These are phyloP conservation scores for Neoniphon sammara DNA, from an alignment of 2,797 vertebrate genomes.

Conservation along the genomic window DNA sequence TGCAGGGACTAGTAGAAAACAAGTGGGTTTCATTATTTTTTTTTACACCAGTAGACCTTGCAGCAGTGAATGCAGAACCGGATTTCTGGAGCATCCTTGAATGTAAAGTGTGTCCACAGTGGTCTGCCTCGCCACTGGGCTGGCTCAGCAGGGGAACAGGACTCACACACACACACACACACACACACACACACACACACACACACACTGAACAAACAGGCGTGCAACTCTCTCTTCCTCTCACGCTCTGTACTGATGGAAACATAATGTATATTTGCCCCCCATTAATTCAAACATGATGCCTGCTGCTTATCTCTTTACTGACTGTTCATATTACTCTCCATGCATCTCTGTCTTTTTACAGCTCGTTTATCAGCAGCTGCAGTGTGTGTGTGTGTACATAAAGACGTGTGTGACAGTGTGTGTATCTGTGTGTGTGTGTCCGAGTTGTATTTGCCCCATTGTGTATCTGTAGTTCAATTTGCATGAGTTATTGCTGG, in stretches of 20 bases:
- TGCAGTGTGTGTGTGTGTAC: constrained; percentile 15
- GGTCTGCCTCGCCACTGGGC: not conserved
- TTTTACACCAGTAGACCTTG: not conserved
- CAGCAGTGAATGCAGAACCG: not conserved
- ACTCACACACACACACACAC: not conserved
- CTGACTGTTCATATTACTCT: constrained; percentile 45
- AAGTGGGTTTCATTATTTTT: not conserved
- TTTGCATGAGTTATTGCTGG: constrained; percentile 14
- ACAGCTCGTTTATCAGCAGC: constrained; percentile 50
- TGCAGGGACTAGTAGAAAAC: not conserved
- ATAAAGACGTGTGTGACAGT: not conserved
- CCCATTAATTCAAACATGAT: constrained; percentile 53
- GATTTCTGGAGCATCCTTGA: not conserved
- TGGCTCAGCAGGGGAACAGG: not conserved
- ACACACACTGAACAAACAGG: not conserved
- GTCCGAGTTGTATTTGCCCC: not conserved
- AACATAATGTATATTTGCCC: constrained; percentile 39
- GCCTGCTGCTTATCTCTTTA: constrained; percentile 22
- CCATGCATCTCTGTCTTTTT: constrained; percentile 41
- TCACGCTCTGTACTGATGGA: constrained; percentile 25
- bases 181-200: constrained; percentile 11
- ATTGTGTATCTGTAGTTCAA: constrained; percentile 5
- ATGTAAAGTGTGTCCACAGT: not conserved
- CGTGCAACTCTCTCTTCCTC: not conserved
- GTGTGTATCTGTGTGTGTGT: constrained; percentile 6